These are phyloP conservation scores for Chalcis sispes DNA, from an alignment of 2,888 invertebrate genomes.

Conservation along the genomic window DNA sequence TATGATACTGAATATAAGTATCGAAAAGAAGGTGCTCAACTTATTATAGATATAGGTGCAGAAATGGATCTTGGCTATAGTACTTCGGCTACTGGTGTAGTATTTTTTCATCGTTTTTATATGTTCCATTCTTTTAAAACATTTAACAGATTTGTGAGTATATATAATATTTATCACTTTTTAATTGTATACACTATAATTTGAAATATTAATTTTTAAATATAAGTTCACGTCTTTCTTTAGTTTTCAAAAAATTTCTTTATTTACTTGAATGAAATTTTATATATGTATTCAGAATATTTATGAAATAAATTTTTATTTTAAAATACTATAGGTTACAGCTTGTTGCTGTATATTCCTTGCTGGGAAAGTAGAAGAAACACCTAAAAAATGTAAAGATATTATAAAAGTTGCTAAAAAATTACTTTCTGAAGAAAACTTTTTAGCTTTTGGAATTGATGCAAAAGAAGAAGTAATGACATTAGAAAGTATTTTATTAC, in stretches of 20 bases:
- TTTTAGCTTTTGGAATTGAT: constrained; percentile 93
- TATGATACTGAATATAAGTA: constrained; percentile 92
- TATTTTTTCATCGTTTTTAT: constrained; percentile 99
- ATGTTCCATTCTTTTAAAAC: constrained; percentile 98
- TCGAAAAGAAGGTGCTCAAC: constrained; percentile 95
- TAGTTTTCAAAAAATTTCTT: not conserved
- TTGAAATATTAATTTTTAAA: not conserved
- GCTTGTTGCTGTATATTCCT: constrained; percentile 97
- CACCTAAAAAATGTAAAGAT: constrained; percentile 99
- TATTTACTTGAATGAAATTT: too few species aligned
- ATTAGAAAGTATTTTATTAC: constrained; percentile 94
- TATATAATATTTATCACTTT: not conserved
- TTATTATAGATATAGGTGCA: constrained; percentile 95
- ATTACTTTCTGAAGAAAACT: constrained; percentile 89
- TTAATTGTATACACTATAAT: not conserved
- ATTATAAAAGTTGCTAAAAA: constrained; percentile 93
- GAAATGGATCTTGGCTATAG: constrained; percentile 95
- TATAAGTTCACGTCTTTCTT: not conserved
- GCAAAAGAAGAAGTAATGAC: constrained; percentile 95
- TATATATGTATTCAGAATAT: not conserved
- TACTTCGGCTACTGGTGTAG: constrained; percentile 95
- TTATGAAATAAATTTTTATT: not conserved
- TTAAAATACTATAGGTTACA: constrained; percentile 80
- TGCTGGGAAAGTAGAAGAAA: constrained; percentile 99
- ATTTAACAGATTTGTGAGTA: constrained; percentile 93